Percentiles rank a stretch among this genome's conserved stretches.
phyloP scores from a whole-genome alignment of 92 coral and sea anemone species.

The Phenganax marumi region DNA sequence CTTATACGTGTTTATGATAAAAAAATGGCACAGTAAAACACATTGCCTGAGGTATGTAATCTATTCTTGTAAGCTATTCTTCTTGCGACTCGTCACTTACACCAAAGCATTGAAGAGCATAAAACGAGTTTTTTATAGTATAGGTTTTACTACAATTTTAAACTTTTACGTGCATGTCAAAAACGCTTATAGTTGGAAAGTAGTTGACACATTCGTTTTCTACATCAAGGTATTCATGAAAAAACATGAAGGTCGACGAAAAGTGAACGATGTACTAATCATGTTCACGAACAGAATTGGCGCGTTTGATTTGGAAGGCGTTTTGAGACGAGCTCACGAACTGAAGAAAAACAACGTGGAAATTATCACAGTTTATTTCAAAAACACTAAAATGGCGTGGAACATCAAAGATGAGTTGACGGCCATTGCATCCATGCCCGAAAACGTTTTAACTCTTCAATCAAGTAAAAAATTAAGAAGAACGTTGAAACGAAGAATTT shows the following conservation, averaged over 20 bases:
- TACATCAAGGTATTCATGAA: slow-evolving; percentile 16
- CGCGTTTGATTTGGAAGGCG: slow-evolving; percentile 7
- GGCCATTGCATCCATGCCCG: slow-evolving; percentile 33
- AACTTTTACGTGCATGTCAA: too few relatives aligned
- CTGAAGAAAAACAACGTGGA: slow-evolving; percentile 30
- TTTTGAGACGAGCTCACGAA: neutral
- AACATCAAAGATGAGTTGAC: slow-evolving; percentile 38
- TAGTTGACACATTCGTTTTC: neutral
- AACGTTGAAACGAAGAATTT: slow-evolving; percentile 28
- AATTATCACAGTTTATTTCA: slow-evolving; percentile 22
- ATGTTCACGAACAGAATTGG: slow-evolving; percentile 19
- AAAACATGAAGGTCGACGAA: slow-evolving; percentile 17
- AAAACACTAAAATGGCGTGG: slow-evolving; percentile 21
- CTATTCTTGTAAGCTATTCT: too few relatives aligned
- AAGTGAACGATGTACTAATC: slow-evolving; percentile 19
- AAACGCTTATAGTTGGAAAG: too few relatives aligned
- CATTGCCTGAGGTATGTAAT: too few relatives aligned
- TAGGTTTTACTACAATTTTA: too few relatives aligned
- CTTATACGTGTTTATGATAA: too few relatives aligned
- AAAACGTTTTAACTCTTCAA: slow-evolving; percentile 29
- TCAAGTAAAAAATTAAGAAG: slow-evolving; percentile 26
- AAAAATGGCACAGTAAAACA: too few relatives aligned
- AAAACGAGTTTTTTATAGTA: too few relatives aligned
- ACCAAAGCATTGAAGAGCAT: too few relatives aligned
- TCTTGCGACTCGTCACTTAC: too few relatives aligned